phyloP scores from a whole-genome alignment of 2,888 invertebrate genomes.

The Papilio elwesi region DNA sequence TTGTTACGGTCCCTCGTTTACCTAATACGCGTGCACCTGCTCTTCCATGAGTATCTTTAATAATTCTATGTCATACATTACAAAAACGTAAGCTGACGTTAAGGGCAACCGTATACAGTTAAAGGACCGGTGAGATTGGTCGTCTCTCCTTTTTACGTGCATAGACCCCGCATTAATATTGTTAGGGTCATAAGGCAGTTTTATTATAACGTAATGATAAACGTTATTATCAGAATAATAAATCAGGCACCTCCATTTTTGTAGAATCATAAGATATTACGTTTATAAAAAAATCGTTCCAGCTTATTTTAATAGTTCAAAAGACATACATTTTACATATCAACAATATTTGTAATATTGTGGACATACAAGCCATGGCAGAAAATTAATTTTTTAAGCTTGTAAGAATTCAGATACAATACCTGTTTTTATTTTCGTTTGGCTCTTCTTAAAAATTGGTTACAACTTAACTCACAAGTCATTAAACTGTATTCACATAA shows the following conservation, averaged over 20 bases:
- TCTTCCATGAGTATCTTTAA: background rate
- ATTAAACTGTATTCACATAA: background rate
- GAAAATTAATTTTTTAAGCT: too few species aligned
- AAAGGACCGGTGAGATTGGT: constrained; percentile 36
- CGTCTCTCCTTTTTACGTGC: constrained; percentile 27
- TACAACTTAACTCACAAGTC: background rate
- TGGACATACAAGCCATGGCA: too few species aligned
- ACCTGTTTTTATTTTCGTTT: too few species aligned
- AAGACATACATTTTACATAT: too few species aligned
- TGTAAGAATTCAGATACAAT: too few species aligned
- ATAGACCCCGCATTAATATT: constrained; percentile 24
- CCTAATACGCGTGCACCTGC: background rate
- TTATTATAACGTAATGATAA: constrained; percentile 23
- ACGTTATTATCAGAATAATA: constrained; percentile 8
- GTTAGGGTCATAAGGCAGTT: constrained; percentile 15
- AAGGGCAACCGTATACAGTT: background rate
- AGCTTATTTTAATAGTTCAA: too few species aligned
- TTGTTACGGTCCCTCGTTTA: background rate
- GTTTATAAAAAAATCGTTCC: too few species aligned
- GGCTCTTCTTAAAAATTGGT: background rate
- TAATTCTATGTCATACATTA: constrained; percentile 27
- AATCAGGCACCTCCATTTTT: background rate
- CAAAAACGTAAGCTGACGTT: constrained; percentile 1
- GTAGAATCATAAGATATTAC: too few species aligned
- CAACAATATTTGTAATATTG: too few species aligned